A percentile compares a stretch with the other conserved stretches of the same genome.
These are phyloP conservation scores for Chorisops tibialis DNA, from an alignment of 2,888 invertebrate species.

Conservation along the genomic window DNA sequence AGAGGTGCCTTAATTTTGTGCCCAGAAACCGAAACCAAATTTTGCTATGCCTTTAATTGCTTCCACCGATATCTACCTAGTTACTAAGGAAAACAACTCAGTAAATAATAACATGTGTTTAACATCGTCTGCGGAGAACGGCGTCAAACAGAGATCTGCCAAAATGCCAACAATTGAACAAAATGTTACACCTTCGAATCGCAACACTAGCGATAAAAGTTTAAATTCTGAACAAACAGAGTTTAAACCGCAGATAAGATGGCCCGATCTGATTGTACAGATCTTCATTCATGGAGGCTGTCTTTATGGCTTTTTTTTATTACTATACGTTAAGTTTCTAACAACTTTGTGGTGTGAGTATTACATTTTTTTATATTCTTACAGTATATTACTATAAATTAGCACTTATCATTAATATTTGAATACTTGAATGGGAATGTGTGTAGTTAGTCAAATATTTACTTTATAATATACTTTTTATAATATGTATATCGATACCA, in stretches of 20 bases:
- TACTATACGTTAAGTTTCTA: conserved; percentile 61
- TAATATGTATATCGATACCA: too few relatives aligned
- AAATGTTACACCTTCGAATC: not conserved
- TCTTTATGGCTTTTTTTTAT: conserved; percentile 67
- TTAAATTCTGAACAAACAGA: conserved; percentile 31
- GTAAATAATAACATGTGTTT: not conserved
- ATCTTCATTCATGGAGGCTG: conserved; percentile 66
- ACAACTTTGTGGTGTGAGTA: conserved; percentile 73
- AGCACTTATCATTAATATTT: too few relatives aligned
- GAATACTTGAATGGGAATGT: too few relatives aligned
- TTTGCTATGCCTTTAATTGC: too few relatives aligned
- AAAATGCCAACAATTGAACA: not conserved
- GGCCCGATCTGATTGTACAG: conserved; percentile 72
- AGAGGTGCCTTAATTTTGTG: too few relatives aligned
- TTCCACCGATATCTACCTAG: too few relatives aligned
- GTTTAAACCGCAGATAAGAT: conserved; percentile 63
- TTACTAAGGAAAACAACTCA: too few relatives aligned
- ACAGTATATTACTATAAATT: not conserved
- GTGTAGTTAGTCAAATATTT: too few relatives aligned
- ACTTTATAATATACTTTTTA: too few relatives aligned
- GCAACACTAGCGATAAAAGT: not conserved
- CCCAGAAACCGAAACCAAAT: too few relatives aligned
- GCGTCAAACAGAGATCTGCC: not conserved
- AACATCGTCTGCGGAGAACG: not conserved
- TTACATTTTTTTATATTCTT: not conserved